Conservation (phyloP, 2,113 vertebrate genomes). For the Nothocercus julius region DNA sequence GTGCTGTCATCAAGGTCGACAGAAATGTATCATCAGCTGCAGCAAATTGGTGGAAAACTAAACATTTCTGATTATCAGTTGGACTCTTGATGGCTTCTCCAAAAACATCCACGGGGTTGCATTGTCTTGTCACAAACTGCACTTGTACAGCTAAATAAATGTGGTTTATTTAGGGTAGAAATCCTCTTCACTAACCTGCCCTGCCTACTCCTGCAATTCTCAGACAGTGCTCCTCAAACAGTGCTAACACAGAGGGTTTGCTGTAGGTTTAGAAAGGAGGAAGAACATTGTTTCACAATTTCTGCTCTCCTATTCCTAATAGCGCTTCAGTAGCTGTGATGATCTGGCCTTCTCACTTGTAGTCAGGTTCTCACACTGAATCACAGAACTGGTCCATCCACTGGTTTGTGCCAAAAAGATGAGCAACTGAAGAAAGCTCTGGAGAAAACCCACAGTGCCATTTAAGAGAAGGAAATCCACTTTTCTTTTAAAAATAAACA, state of each 20-base stretch:
- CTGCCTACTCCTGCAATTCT: neutral
- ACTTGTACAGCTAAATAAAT: neutral
- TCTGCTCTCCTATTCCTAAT: neutral
- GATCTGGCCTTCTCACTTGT: neutral
- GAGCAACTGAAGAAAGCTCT: neutral
- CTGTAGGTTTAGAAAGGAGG: neutral
- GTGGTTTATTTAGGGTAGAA: neutral
- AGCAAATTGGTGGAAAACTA: neutral
- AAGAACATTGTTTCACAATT: neutral
- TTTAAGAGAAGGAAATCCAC: neutral
- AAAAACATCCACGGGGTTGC: accelerated
- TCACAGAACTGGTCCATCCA: neutral
- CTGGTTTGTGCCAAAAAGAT: neutral
- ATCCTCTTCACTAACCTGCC: neutral
- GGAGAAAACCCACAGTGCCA: neutral
- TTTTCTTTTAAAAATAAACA: neutral
- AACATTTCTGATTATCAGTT: neutral
- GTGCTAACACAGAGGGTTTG: neutral
- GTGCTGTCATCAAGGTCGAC: neutral
- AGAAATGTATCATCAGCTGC: neutral
- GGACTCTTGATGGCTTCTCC: neutral
- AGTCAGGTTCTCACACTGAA: neutral
- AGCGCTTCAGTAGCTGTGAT: neutral
- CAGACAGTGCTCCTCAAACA: neutral
- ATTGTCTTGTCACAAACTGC: neutral